A percentile compares a stretch with the other conserved stretches of the same genome.
phyloP scores from a whole-genome alignment of 2,113 vertebrate genomes.

The Misgurnus mizolepis region DNA sequence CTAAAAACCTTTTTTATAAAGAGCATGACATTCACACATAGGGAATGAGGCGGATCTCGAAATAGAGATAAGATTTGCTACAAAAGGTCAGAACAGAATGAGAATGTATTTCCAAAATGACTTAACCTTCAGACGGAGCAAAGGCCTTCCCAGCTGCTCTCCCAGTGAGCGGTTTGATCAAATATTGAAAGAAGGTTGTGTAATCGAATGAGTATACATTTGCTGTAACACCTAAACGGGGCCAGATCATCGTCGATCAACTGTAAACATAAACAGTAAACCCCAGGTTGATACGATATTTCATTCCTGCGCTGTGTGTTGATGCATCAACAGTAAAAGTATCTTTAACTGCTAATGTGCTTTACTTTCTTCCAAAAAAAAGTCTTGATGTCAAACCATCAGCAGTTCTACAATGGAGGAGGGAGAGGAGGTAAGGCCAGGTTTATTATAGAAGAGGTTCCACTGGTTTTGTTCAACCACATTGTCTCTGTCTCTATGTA shows the following conservation, averaged over 20 bases:
- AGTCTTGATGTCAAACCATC: slow-evolving; percentile 82
- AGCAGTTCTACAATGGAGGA: slow-evolving; percentile 83
- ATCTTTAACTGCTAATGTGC: slow-evolving; percentile 73
- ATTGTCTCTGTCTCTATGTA: slow-evolving; percentile 66
- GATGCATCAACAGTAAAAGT: slow-evolving; percentile 25
- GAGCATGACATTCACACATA: slow-evolving; percentile 52
- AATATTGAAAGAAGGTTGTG: slow-evolving; percentile 20
- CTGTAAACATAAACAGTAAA: background rate
- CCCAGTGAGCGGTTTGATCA: slow-evolving; percentile 31
- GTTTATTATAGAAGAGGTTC: slow-evolving; percentile 51
- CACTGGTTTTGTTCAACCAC: slow-evolving; percentile 57
- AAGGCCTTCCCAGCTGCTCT: slow-evolving; percentile 24
- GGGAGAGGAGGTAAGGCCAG: slow-evolving; percentile 82
- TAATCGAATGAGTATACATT: slow-evolving; percentile 22
- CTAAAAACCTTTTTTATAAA: slow-evolving; percentile 59
- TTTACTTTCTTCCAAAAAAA: slow-evolving; percentile 70
- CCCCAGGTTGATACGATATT: background rate
- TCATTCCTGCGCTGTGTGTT: slow-evolving; percentile 40
- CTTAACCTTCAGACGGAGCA: slow-evolving; percentile 30
- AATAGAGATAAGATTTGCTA: slow-evolving; percentile 49
- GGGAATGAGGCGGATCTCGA: slow-evolving; percentile 34
- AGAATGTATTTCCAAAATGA: slow-evolving; percentile 46
- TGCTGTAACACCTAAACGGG: slow-evolving; percentile 11
- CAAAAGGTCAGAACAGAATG: slow-evolving; percentile 63
- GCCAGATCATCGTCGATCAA: background rate